A percentile compares a stretch with the other conserved stretches of the same genome.
Evolutionary conservation across 2,113 vertebrate genomes (phyloP).

Genomic region (Malurus melanocephalus): DNA sequence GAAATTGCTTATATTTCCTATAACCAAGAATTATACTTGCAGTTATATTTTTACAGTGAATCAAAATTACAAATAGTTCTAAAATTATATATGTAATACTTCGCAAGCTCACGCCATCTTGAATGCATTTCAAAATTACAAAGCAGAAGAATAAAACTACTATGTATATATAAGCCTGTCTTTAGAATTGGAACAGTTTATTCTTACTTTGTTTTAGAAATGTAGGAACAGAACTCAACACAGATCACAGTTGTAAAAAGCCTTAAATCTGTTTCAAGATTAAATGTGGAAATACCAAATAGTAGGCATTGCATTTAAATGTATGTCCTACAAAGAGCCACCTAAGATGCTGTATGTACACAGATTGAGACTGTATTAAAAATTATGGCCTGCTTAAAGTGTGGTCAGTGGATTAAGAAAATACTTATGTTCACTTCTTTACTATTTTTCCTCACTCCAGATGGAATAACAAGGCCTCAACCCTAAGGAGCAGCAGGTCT

Average conservation of each 20-base stretch:
- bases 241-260: background rate
- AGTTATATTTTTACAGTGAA: background rate
- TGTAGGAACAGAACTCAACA: background rate
- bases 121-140: background rate
- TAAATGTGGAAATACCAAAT: background rate
- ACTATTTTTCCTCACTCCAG: background rate
- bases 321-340: background rate
- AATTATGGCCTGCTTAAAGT: background rate
- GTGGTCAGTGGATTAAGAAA: background rate
- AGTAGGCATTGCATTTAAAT: background rate
- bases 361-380: background rate
- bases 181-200: background rate
- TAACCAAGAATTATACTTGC: background rate
- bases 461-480: background rate
- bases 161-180: background rate
- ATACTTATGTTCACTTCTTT: background rate
- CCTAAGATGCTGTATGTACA: background rate
- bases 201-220: background rate
- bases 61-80: background rate
- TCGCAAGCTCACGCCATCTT: background rate
- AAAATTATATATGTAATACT: background rate
- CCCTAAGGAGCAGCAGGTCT: background rate
- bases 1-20: background rate
- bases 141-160: background rate
- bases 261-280: background rate